A percentile compares a stretch with the other conserved stretches of the same genome.
Conservation (phyloP, 2,888 invertebrate species). For the Adela reaumurella region DNA sequence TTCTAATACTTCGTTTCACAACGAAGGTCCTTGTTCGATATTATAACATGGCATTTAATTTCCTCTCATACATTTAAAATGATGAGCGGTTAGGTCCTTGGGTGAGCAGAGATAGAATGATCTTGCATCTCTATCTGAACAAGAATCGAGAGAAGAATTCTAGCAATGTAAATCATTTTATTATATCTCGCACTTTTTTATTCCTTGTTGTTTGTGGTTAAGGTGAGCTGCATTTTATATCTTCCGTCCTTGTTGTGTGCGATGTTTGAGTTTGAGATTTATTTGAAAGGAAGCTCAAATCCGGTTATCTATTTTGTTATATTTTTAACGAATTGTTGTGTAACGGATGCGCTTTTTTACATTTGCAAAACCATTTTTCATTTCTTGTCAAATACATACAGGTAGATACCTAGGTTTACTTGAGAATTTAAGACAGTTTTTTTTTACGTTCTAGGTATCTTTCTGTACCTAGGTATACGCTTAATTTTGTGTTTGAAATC, state of each 20-base stretch:
- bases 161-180: constrained; percentile 54
- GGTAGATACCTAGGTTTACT: no score
- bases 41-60: constrained; percentile 28
- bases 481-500: no score
- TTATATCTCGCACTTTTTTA: constrained; percentile 43
- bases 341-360: no score
- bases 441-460: no score
- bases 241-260: not conserved
- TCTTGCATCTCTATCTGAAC: constrained; percentile 41
- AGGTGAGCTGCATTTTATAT: constrained; percentile 7
- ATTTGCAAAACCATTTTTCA: no score
- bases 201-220: constrained; percentile 34
- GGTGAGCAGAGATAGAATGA: constrained; percentile 35
- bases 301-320: no score
- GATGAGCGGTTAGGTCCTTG: constrained; percentile 27
- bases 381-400: no score
- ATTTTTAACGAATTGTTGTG: no score
- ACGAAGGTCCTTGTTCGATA: constrained; percentile 17
- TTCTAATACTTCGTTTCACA: no score
- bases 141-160: constrained; percentile 39
- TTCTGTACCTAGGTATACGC: no score
- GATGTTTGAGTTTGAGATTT: not conserved
- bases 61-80: constrained; percentile 48
- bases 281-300: no score
- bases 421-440: no score